Base-by-base conservation (phyloP, 1,140 invertebrate genomes). In the Monomorium pharaonis region DNA sequence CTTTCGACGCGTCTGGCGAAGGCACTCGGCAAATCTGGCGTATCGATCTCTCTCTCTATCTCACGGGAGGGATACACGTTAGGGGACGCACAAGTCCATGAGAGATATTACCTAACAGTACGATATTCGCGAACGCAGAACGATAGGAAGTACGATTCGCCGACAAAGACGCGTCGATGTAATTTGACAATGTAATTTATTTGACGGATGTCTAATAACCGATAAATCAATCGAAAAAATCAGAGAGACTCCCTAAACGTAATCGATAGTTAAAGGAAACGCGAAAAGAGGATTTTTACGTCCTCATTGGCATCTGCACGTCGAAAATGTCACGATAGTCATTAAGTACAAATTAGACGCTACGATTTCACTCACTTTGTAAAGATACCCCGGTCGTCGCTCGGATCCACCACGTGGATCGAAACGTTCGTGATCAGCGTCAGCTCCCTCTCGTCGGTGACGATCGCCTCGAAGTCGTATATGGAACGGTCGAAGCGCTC, bases 381-480 rank as follows among this genome's bases (percentile, higher is more conserved):
- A 56, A 97, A 94, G 87, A 97, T 94, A 60, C 96, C 96, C 92
- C 96, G 95, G 80, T 97, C 95, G 86, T 97, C 96, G 72, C 97
- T 96, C 0, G 97, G 97, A 92, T 97, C 97, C 0, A 98, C 98
- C 18, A 98, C 97, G 89, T 98, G 97, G 47, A 98, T 96, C 3
- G 97, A 98, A 1, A 98, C 96, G 90, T 98, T 98, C 3, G 97
- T 98, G 12, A 97, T 96, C 16, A 98, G 95, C 7, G 96, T 96
- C 1, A 97, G 90, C 58, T 97, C 96, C 18, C 95, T 94, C 69
- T 96, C 96, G 92, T 97, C 96, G 1, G 96, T 97, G 0, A 97
- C 97, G 27, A 98, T 96, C 1, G 97, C 97, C 94, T 98, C 98
- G 91, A 98, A 98, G 63, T 98, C 97, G 92, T 97, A 98, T 24